Conservation (phyloP, 1,140 invertebrate genomes). For the Drosophila tsacasi region DNA sequence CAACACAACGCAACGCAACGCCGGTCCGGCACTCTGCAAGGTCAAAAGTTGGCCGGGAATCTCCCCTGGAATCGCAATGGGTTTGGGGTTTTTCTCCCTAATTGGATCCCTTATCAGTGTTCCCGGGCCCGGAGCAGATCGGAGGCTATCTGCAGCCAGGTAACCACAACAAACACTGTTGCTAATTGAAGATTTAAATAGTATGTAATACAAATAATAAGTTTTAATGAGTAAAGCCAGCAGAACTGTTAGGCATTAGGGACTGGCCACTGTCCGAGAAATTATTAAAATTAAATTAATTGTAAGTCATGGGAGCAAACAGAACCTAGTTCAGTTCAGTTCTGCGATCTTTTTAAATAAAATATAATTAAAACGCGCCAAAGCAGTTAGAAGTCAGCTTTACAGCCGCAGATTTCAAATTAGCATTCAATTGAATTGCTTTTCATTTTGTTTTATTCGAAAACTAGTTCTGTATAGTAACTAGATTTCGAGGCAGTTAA, state of each 20-base stretch:
- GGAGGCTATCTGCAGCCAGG: constrained; percentile 37
- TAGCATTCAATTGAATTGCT: background rate
- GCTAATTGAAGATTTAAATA: background rate
- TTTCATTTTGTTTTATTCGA: background rate
- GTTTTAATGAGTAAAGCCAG: background rate
- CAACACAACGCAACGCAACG: background rate
- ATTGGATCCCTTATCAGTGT: constrained; percentile 26
- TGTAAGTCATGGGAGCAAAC: background rate
- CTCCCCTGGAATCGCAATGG: constrained; percentile 19
- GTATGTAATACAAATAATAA: background rate
- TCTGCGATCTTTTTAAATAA: background rate
- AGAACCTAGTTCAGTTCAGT: background rate
- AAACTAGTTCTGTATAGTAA: background rate
- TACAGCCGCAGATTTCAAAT: background rate
- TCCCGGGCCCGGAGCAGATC: background rate
- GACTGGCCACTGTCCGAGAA: background rate
- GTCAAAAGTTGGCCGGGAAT: constrained; percentile 37
- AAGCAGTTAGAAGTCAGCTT: background rate
- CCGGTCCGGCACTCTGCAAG: constrained; percentile 19
- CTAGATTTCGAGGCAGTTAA: background rate
- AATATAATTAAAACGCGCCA: background rate
- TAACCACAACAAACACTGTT: constrained; percentile 14
- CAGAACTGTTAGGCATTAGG: background rate
- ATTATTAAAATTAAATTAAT: background rate
- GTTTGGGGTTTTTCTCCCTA: background rate